Percentiles rank a stretch among this genome's conserved stretches.
phyloP scores from a whole-genome alignment of 2,113 vertebrate genomes.

The Notarius lentiginosus region DNA sequence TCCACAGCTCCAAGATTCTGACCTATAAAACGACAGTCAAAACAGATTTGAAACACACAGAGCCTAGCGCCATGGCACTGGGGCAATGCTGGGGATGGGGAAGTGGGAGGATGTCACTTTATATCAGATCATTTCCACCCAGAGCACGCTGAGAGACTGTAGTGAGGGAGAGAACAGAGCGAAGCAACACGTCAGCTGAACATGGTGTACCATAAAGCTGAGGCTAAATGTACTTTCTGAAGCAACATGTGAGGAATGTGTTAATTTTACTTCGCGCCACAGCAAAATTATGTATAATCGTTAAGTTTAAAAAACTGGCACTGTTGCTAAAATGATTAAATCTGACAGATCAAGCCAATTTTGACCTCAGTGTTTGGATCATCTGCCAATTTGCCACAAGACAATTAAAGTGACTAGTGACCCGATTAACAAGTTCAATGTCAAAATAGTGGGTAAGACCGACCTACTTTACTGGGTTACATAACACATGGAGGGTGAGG shows the following conservation, averaged over 20 bases:
- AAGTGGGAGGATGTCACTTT: conserved; percentile 55
- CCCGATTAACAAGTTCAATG: conserved; percentile 23
- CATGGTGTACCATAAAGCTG: not conserved
- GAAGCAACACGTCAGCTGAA: not conserved
- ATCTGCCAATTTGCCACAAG: not conserved
- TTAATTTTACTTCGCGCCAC: not conserved
- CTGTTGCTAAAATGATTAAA: not conserved
- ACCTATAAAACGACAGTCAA: conserved; percentile 52
- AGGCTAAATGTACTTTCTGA: not conserved
- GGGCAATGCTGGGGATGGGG: conserved; percentile 15
- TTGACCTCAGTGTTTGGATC: not conserved
- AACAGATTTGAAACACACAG: conserved; percentile 56
- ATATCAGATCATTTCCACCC: conserved; percentile 63
- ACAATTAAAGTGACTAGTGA: not conserved
- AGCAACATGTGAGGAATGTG: not conserved
- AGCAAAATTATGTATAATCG: not conserved
- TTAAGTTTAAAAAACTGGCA: not conserved
- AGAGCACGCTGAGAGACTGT: not conserved
- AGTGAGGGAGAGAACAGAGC: not conserved
- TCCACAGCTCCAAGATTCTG: not conserved
- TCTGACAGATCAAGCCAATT: not conserved
- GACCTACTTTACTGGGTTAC: conserved; percentile 68
- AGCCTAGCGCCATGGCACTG: conserved; percentile 49
- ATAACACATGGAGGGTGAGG: conserved; percentile 58
- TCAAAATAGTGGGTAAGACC: conserved; percentile 53